Percentiles rank a stretch among this genome's conserved stretches.
phyloP scores from a whole-genome alignment of 2,797 vertebrate genomes.

The Gouania willdenowi region DNA sequence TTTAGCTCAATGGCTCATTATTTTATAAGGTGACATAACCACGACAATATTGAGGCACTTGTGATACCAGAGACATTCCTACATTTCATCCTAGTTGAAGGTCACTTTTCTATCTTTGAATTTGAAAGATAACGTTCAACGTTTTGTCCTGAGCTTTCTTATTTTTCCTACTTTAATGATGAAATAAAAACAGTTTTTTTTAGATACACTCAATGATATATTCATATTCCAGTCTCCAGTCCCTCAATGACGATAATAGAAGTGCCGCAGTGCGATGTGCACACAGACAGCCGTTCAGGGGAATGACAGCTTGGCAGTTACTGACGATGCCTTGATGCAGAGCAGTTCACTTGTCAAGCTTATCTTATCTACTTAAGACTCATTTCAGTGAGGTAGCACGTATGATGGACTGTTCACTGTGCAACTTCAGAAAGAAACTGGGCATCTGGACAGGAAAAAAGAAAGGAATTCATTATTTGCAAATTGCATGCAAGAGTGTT shows the following conservation, averaged over 20 bases:
- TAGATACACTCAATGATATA: too few species aligned
- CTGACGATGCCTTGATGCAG: conserved; percentile 5
- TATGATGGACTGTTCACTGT: neutral
- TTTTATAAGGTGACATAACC: too few species aligned
- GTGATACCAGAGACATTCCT: too few species aligned
- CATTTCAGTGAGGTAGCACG: conserved; percentile 16
- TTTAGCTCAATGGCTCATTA: too few species aligned
- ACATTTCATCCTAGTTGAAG: conserved; percentile 9
- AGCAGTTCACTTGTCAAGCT: conserved; percentile 12
- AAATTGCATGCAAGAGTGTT: too few species aligned
- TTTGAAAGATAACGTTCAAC: too few species aligned
- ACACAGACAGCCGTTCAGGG: conserved; percentile 8
- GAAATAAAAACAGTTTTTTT: too few species aligned
- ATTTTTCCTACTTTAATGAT: too few species aligned
- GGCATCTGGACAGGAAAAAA: neutral
- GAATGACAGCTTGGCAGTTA: conserved; percentile 34
- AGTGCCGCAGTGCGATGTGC: conserved; percentile 15
- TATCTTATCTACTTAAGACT: conserved; percentile 20
- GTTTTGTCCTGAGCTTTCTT: too few species aligned
- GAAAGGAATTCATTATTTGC: too few species aligned
- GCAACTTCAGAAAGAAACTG: conserved; percentile 8
- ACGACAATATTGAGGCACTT: too few species aligned
- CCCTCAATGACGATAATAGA: too few species aligned
- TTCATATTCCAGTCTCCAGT: conserved; percentile 13
- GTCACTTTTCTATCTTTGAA: conserved; percentile 6